Evolutionary conservation across 2,888 invertebrate species (phyloP).

Genomic region (Stenchaetothrips biformis): DNA sequence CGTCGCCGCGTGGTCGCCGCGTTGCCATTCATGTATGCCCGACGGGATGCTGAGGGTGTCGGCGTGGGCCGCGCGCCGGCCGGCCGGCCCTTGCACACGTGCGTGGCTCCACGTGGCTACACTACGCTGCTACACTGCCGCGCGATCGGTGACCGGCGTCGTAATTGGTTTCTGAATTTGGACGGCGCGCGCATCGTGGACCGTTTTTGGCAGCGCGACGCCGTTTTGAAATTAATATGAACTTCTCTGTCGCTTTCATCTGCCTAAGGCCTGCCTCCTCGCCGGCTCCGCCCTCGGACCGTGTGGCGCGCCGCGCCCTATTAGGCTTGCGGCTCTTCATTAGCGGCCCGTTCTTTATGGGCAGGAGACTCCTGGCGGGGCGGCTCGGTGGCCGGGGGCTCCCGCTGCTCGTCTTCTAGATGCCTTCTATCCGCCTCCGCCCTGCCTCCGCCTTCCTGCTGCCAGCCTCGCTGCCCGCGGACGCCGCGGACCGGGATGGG

Average conservation of each 20-base stretch:
- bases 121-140: neutral
- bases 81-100: neutral
- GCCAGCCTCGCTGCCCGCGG: neutral
- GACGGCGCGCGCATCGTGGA: neutral
- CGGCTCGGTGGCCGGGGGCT: too few relatives aligned
- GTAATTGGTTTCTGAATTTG: neutral
- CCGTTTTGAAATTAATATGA: too few relatives aligned
- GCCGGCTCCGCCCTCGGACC: neutral
- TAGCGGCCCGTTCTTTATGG: constrained; percentile 4
- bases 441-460: neutral
- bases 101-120: too few relatives aligned
- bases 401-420: neutral
- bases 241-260: too few relatives aligned
- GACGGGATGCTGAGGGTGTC: neutral
- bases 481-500: too few relatives aligned
- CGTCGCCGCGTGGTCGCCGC: too few relatives aligned
- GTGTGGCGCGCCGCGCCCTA: neutral
- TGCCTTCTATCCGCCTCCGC: neutral
- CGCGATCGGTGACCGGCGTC: neutral
- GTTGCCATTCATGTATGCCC: too few relatives aligned
- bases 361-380: too few relatives aligned
- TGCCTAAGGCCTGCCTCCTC: too few relatives aligned
- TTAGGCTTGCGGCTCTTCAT: constrained; percentile 10
- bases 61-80: neutral
- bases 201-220: too few relatives aligned